A percentile compares a stretch with the other conserved stretches of the same genome.
phyloP scores from a whole-genome alignment of 2,888 invertebrate species.

The Taenaris catops region DNA sequence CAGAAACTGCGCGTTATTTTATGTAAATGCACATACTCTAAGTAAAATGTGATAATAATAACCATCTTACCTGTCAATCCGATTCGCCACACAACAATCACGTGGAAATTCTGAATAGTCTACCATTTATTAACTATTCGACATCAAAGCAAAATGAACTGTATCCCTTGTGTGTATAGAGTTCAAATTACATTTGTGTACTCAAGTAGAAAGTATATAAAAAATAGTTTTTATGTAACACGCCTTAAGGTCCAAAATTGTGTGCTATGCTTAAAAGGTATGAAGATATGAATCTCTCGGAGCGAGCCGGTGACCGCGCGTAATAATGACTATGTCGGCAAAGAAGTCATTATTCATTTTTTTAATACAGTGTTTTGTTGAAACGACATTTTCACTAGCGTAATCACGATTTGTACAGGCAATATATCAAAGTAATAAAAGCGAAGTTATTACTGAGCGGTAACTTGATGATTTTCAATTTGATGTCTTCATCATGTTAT shows the following conservation, averaged over 20 bases:
- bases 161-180: too few species aligned
- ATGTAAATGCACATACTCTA: slow-evolving; percentile 42
- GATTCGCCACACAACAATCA: slow-evolving; percentile 69
- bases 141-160: slow-evolving; percentile 31
- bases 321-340: slow-evolving; percentile 70
- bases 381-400: slow-evolving; percentile 77
- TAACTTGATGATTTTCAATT: slow-evolving; percentile 70
- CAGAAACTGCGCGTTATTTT: slow-evolving; percentile 40
- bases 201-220: slow-evolving; percentile 6
- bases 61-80: slow-evolving; percentile 72
- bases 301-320: slow-evolving; percentile 57
- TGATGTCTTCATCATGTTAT: slow-evolving; percentile 58
- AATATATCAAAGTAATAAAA: slow-evolving; percentile 71
- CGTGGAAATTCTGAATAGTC: slow-evolving; percentile 51
- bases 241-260: slow-evolving; percentile 35
- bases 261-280: slow-evolving; percentile 16
- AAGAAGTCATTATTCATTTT: slow-evolving; percentile 78
- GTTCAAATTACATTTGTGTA: too few species aligned
- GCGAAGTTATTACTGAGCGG: slow-evolving; percentile 52
- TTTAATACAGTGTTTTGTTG: slow-evolving; percentile 77
- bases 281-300: slow-evolving; percentile 66
- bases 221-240: slow-evolving; percentile 27
- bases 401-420: slow-evolving; percentile 72
- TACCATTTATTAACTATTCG: slow-evolving; percentile 30
- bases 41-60: slow-evolving; percentile 78